Conservation (phyloP, 2,888 invertebrate genomes). For the Baccha elongata region DNA sequence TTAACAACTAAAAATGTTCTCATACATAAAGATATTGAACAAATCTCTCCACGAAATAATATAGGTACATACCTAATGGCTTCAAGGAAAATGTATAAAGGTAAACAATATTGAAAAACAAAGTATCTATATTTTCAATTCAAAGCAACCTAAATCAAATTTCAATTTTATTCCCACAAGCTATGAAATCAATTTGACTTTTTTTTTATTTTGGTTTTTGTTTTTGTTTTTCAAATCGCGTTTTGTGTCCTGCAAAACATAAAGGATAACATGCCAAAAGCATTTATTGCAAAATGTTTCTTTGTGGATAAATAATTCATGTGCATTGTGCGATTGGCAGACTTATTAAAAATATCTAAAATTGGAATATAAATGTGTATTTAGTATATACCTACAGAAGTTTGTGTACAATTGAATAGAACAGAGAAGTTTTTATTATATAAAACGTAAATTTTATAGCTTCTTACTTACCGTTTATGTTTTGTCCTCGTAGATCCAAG, state of each 20-base stretch:
- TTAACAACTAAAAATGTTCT: not conserved
- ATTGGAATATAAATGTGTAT: not conserved
- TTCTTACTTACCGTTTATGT: slow-evolving; percentile 59
- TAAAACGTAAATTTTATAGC: no score
- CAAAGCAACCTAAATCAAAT: slow-evolving; percentile 30
- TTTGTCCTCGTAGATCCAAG: slow-evolving; percentile 54
- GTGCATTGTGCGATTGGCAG: slow-evolving; percentile 44
- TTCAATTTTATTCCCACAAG: slow-evolving; percentile 21
- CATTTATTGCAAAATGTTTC: slow-evolving; percentile 18
- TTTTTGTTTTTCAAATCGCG: not conserved
- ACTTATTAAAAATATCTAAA: slow-evolving; percentile 26
- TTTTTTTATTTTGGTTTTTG: not conserved
- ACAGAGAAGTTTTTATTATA: not conserved
- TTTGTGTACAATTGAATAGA: not conserved
- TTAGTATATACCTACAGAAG: not conserved
- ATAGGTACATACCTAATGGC: no score
- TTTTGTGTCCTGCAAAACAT: slow-evolving; percentile 17
- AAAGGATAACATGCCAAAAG: slow-evolving; percentile 33
- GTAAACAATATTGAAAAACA: slow-evolving; percentile 8
- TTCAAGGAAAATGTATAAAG: slow-evolving; percentile 2
- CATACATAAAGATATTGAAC: no score
- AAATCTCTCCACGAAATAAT: slow-evolving; percentile 13
- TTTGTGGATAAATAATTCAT: slow-evolving; percentile 29
- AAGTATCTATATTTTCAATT: slow-evolving; percentile 25
- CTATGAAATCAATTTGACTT: slow-evolving; percentile 28